Evolutionary conservation across 2,888 invertebrate genomes (phyloP).

Genomic region (Ptychoptera contaminata): DNA sequence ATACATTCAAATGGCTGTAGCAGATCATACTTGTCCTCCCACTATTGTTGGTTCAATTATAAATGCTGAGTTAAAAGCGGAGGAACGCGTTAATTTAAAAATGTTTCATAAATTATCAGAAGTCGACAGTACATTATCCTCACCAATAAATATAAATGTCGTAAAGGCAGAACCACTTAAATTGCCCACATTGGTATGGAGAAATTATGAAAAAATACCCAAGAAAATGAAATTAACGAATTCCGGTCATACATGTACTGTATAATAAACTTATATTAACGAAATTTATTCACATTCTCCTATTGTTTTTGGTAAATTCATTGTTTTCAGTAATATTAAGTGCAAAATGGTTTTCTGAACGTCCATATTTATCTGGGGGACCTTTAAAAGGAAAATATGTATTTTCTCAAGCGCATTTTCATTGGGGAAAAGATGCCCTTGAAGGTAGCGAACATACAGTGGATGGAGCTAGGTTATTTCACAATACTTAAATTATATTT

Average conservation of each 20-base stretch:
- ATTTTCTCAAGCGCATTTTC: constrained; percentile 51
- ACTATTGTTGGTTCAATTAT: not conserved
- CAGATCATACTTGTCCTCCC: not conserved
- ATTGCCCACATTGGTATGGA: constrained; percentile 33
- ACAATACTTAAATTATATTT: not conserved
- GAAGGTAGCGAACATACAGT: constrained; percentile 50
- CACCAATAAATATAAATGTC: constrained; percentile 9
- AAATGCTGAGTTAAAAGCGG: not conserved
- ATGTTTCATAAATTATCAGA: constrained; percentile 1
- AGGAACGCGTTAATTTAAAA: not conserved
- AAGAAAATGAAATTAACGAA: constrained; percentile 49
- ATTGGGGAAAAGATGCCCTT: constrained; percentile 46
- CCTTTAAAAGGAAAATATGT: constrained; percentile 43
- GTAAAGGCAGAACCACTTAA: constrained; percentile 1
- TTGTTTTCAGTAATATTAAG: constrained; percentile 37
- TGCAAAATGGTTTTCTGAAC: constrained; percentile 41
- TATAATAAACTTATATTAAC: not conserved
- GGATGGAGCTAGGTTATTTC: constrained; percentile 30
- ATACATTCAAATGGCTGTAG: not conserved
- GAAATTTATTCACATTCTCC: constrained; percentile 1
- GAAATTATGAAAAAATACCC: constrained; percentile 40
- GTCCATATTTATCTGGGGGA: constrained; percentile 42
- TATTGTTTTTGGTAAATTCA: too few relatives aligned
- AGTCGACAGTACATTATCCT: constrained; percentile 1
- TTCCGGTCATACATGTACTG: constrained; percentile 46